Evolutionary conservation across 2,888 invertebrate genomes (phyloP), one percentile per base, ranked within the genome.

Genomic region (Xiphydria camelus): DNA sequence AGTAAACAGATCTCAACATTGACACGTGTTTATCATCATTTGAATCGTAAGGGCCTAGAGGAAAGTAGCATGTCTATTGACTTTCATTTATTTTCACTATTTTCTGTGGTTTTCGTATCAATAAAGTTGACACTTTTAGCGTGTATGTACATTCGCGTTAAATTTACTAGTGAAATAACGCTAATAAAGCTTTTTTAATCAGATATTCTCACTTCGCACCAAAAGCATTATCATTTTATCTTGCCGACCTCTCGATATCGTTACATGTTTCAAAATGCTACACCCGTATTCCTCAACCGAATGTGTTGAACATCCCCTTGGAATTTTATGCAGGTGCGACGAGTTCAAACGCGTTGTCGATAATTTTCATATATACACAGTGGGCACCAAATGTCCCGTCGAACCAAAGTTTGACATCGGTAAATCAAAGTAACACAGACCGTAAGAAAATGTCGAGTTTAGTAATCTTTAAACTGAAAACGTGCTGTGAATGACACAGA

Each of bases 301-400:
- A 40, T 52, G 38, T 23, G 38, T 50, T 10, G 59, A 63, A 31
- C 49, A 58, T 12, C 56, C 57, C 1, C 53, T 62, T 15, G 53
- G 57, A 10, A 60, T 63, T 34, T 33, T 61, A 5, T 62, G 62
- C 25, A 55, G 51, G 19, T 63, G 62, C 32, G 15, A 35, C 14
- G 58, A 59, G 35, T 59, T 61, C 29, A 41, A 36, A 37, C 14
- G 46, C 12, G 49, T 61, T 14, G 37, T 38, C 23, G 26, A 55
- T 17, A 55, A 57, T 33, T 37, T 53, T 36, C 19, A 35, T 12
- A 22, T 44, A 1, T 43, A 31, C 12, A 38, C 37, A 6, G 19
- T 38, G 10, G 34, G 43, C 15, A 31, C 43, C 6, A 14, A 22
- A 7, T 21, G 17, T 5, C 31, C 15, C 7, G n/a, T 15, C 22